Base-by-base conservation (phyloP, 2,113 vertebrate genomes). In the Melospiza georgiana region DNA sequence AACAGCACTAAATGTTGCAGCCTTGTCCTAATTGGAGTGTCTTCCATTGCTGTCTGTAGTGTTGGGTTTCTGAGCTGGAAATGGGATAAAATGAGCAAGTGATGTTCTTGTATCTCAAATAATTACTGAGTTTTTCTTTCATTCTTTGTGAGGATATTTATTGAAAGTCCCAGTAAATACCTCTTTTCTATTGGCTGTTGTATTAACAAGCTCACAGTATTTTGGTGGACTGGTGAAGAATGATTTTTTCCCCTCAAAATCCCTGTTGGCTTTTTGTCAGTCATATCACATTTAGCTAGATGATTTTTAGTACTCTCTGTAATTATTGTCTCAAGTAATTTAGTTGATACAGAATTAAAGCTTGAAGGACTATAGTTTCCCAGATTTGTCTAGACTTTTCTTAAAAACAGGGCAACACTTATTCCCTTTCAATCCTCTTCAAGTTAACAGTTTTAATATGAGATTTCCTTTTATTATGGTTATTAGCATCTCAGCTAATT, bases 251-350 rank as follows among this genome's bases (percentile, higher is more conserved):
- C 17, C 71, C 39, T 92, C 43, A 87, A 87, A 84, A 92, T 85
- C 71, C 12, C 39, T 87, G 17, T 57, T 91, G 59, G 44, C 52
- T 90, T 95, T 77, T 62, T 77, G 83, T 94, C 54, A 75, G 28
- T 78, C 8, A 5, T 83, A 89, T 67, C 54, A 58, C 46, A 78
- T 91, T 94, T 88, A 94, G 18, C 73, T 67, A 73, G 49, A 79
- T 89, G 67, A 69, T 89, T 93, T 94, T 93, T 87, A 85, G 37
- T 90, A 87, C 27, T 89, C 10, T 84, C 33, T 84, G 35, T 95
- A 94, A 93, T 94, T 96, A 90, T 84, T 71, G 25, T 89, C 76
- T 92, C 69, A 67, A 66, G 22, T 95, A 90, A 90, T 89, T 92
- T 85, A 85, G 69, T 33, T 89, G 48, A 79, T 72, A 84, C 22